Conservation (phyloP, 2,888 invertebrate species). For the Terebella lapidaria region DNA sequence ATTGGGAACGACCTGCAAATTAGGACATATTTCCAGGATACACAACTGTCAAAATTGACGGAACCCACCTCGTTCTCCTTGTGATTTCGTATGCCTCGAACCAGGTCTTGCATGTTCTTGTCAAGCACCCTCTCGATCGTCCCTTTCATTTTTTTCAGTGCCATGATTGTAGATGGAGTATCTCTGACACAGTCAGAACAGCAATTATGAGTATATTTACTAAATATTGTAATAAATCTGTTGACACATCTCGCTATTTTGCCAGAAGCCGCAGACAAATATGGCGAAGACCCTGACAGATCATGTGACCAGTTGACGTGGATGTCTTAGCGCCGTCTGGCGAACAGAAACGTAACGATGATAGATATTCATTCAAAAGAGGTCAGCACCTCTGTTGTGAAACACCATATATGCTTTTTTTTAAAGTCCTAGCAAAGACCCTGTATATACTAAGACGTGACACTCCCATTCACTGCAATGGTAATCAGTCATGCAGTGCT, state of each 20-base stretch:
- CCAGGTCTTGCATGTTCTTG: constrained; percentile 97
- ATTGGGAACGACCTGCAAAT: no score
- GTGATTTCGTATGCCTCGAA: constrained; percentile 97
- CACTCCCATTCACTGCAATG: no score
- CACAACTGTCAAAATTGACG: no score
- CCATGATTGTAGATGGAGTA: constrained; percentile 36
- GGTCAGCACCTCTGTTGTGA: no score
- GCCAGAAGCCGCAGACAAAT: no score
- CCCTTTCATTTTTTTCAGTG: constrained; percentile 91
- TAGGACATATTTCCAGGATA: no score
- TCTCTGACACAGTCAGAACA: no score
- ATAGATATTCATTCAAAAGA: no score
- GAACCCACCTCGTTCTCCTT: constrained; percentile 99
- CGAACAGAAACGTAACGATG: not conserved
- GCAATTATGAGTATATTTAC: not conserved
- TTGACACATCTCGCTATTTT: not conserved
- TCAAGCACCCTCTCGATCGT: constrained; percentile 99
- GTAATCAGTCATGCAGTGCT: no score
- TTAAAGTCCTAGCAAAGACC: no score
- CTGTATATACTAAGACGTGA: no score
- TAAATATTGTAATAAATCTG: not conserved
- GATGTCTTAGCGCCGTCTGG: not conserved
- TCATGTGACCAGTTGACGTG: constrained; percentile 9
- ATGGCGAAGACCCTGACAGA: not conserved
- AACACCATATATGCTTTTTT: no score